Base-by-base conservation (phyloP, 2,888 invertebrate genomes). In the Drosophila fungiperda region DNA sequence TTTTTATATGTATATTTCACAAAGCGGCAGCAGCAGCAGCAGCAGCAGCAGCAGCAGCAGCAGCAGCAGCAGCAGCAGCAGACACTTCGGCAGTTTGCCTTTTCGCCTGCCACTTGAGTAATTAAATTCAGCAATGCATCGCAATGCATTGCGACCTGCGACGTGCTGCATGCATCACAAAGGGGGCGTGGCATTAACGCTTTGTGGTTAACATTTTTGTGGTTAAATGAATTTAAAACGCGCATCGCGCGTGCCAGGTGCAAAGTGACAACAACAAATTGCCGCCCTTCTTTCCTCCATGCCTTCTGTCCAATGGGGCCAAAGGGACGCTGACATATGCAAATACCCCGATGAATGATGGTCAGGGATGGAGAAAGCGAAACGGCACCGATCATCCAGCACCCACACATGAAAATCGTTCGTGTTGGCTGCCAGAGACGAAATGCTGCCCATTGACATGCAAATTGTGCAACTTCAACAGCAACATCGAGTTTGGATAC, bases 151-250 rank as follows among this genome's bases (percentile, higher is more conserved):
- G 57, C 48, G 42, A 45, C 48, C 33, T 40, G 59, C 59, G 52
- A 54, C 57, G 38, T 60, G 48, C 42, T n/a, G 65, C 54, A 55
- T 66, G 68, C 26, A 53, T 53, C 36, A 38, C 7, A 17, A 12
- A 32, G 61, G 73, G 85, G 85, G 89, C 76, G 82, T 86, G 89
- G 87, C 89, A 87, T 87, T 87, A 89, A 89, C 89, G 87, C 87
- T 87, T 87, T 87, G 87, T 85, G 87, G 87, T 83, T 89, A 89
- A 87, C 86, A 87, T 87, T 87, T 87, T 89, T 89, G 87, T 87
- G 87, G 87, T 85, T 80, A 89, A 89, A 87, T 87, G 86, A 87
- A 89, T 87, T 87, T 87, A 85, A 87, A 89, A 83, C 79, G 83
- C 71, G 76, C 86, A 82, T 62, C 66, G 66, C 66, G 70, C 80